A percentile compares a stretch with the other conserved stretches of the same genome.
These are phyloP conservation scores for Colius striatus DNA, from an alignment of 2,113 vertebrate species.

Conservation along the genomic window DNA sequence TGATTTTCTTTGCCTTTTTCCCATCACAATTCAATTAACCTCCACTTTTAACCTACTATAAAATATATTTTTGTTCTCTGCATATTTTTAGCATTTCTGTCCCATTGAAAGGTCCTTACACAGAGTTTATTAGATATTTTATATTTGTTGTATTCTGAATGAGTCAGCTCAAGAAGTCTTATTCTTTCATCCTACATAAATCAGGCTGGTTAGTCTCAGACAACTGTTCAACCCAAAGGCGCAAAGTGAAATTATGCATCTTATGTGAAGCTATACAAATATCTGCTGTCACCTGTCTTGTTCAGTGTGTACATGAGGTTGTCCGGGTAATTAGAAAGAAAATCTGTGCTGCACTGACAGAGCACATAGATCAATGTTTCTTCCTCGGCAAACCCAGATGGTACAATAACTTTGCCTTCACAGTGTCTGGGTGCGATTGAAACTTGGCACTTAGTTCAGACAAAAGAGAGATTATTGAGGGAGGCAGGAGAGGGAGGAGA, in stretches of 20 bases:
- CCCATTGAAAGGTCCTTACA: neutral
- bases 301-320: neutral
- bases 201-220: neutral
- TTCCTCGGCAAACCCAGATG: conserved; percentile 39
- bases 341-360: conserved; percentile 7
- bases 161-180: neutral
- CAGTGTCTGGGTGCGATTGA: neutral
- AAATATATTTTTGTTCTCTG: neutral
- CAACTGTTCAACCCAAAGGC: neutral
- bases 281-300: neutral
- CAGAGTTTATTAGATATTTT: neutral
- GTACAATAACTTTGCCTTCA: conserved; percentile 27
- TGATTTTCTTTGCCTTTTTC: neutral
- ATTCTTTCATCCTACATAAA: neutral
- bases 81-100: neutral
- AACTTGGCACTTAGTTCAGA: conserved; percentile 25
- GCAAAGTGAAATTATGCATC: neutral
- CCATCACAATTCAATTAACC: neutral
- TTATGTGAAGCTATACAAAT: neutral
- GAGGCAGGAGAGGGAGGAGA: neutral
- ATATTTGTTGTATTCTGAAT: neutral
- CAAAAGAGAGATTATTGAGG: neutral
- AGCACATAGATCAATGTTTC: conserved; percentile 21
- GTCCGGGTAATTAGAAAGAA: conserved; percentile 15
- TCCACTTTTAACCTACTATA: neutral